Evolutionary conservation across 2,888 invertebrate species (phyloP).

Genomic region (Cacoxenus indagator): DNA sequence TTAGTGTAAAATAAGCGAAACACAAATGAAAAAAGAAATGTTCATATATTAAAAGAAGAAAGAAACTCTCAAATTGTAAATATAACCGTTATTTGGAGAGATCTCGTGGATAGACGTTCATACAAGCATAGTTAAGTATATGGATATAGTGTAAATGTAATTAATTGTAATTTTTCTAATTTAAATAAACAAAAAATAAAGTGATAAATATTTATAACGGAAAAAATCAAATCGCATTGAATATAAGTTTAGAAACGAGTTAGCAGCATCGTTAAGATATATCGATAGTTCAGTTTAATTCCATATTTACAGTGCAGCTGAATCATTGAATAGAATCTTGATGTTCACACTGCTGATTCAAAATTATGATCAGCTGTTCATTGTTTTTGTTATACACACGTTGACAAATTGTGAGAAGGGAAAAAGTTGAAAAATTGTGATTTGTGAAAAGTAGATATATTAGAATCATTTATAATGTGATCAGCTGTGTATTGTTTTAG

Average conservation of each 20-base stretch:
- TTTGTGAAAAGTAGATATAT: too few species aligned
- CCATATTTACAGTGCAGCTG: too few species aligned
- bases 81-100: not conserved
- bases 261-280: constrained; percentile 1
- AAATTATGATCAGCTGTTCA: too few species aligned
- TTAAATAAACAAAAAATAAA: constrained; percentile 54
- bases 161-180: constrained; percentile 60
- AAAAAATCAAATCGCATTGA: too few species aligned
- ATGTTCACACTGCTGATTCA: too few species aligned
- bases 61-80: not conserved
- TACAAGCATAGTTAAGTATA: constrained; percentile 28
- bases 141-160: constrained; percentile 53
- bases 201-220: constrained; percentile 36
- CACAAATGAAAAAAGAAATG: constrained; percentile 12
- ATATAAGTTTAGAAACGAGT: not conserved
- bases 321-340: too few species aligned
- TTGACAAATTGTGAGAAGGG: too few species aligned
- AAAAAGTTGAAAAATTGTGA: too few species aligned
- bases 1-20: constrained; percentile 39
- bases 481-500: too few species aligned
- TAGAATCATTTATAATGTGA: too few species aligned
- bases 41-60: constrained; percentile 15
- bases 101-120: constrained; percentile 21
- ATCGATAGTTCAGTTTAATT: too few species aligned
- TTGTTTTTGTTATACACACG: too few species aligned